These are phyloP conservation scores for Oostethus manadensis DNA, from an alignment of 2,113 vertebrate species.

Conservation along the genomic window DNA sequence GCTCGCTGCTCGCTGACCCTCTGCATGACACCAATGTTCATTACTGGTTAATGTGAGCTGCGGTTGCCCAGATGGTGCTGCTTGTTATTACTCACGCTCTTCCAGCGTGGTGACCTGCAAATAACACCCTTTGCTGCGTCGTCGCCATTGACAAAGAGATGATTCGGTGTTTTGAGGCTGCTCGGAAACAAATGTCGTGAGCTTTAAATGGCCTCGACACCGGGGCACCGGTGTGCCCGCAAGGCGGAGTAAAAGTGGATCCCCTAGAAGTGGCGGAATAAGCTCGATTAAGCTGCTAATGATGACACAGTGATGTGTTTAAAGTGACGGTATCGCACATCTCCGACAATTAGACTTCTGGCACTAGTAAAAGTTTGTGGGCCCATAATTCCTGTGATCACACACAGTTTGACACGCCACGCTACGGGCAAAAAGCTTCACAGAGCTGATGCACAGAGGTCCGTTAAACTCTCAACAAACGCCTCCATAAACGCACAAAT, in stretches of 20 bases:
- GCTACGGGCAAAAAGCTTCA: constrained; percentile 1
- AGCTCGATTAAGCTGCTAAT: constrained; percentile 1
- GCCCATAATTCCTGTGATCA: constrained; percentile 2
- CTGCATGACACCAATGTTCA: constrained; percentile 62
- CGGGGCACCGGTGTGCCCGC: constrained; percentile 5
- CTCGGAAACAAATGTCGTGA: not conserved
- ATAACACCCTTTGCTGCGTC: constrained; percentile 69
- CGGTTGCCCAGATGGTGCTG: constrained; percentile 71
- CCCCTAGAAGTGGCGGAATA: constrained; percentile 8
- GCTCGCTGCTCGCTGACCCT: constrained; percentile 63
- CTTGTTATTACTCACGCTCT: constrained; percentile 72
- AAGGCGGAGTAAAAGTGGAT: not conserved
- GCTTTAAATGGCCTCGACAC: constrained; percentile 13
- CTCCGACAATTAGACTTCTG: constrained; percentile 8
- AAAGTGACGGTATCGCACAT: not conserved
- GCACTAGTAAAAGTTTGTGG: constrained; percentile 12
- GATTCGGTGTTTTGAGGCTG: constrained; percentile 28
- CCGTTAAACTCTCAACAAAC: constrained; percentile 8
- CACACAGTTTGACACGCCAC: constrained; percentile 8
- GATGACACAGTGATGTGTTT: constrained; percentile 8
- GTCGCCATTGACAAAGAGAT: constrained; percentile 58
- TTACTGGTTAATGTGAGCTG: constrained; percentile 71
- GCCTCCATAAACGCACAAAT: constrained; percentile 1
- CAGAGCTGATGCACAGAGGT: not conserved
- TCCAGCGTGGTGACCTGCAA: constrained; percentile 69